A percentile compares a stretch with the other conserved stretches of the same genome.
phyloP scores from a whole-genome alignment of 2,113 vertebrate genomes.

The Cebidichthys violaceus region DNA sequence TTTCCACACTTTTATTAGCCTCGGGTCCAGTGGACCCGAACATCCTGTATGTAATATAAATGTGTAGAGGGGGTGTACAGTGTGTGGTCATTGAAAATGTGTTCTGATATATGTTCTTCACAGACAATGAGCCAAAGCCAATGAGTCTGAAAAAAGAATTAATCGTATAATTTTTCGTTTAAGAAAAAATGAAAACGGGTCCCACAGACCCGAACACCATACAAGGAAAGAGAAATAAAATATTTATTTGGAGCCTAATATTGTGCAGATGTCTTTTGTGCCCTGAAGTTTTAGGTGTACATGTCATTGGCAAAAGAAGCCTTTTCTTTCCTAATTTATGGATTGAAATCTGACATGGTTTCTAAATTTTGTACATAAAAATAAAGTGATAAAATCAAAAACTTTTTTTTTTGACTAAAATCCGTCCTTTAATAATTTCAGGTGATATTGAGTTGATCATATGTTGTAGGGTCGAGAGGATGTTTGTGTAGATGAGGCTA shows the following conservation, averaged over 20 bases:
- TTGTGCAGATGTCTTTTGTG: not conserved
- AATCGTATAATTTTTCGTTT: too few relatives aligned
- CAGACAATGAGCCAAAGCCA: too few relatives aligned
- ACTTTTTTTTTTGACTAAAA: not conserved
- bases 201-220: too few relatives aligned
- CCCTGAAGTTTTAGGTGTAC: not conserved
- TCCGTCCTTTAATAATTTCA: not conserved
- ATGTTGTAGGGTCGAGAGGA: not conserved
- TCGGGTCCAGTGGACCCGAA: too few relatives aligned
- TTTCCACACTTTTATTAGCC: too few relatives aligned
- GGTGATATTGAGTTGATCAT: not conserved
- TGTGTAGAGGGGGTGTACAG: too few relatives aligned
- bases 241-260: not conserved
- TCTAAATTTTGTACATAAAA: not conserved
- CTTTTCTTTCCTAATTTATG: not conserved
- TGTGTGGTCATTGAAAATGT: too few relatives aligned
- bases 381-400: not conserved
- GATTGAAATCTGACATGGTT: not conserved
- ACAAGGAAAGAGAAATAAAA: not conserved
- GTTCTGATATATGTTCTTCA: too few relatives aligned
- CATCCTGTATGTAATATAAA: too few relatives aligned
- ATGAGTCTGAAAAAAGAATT: too few relatives aligned
- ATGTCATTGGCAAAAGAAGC: not conserved
- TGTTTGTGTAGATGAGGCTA: slow-evolving; percentile 5
- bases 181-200: too few relatives aligned